Evolutionary conservation across 2,888 invertebrate genomes (phyloP), one percentile per base, ranked within the genome.

Genomic region (Sphaeridia pumilis): DNA sequence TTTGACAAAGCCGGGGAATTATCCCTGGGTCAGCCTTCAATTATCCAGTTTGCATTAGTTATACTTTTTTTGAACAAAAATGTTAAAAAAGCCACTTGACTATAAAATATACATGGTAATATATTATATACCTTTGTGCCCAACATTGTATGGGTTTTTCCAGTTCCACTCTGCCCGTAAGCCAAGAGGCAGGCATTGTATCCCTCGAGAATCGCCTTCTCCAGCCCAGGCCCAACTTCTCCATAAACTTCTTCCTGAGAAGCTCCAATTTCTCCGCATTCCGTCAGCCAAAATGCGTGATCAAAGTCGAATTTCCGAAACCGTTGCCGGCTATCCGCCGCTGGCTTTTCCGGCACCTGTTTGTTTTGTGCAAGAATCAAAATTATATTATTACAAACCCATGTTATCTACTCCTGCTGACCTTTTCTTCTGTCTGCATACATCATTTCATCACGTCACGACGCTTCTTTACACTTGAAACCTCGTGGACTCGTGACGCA

Each of bases 171-270:
- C 64, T 73, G 73, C 10, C 74, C 74, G 60, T 74, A 74, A 3
- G 73, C 73, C 49, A 74, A 68, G 24, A 74, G 67, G 62, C 73
- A 73, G 22, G 72, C 71, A 64, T 74, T 74, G 68, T 73, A 74
- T 0, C 84, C 81, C 2, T 74, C 73, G 52, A 76, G 74, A 10
- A 83, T 72, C 27, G 79, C 77, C 25, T 76, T 73, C 46, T 83
- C 71, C 24, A 84, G 77, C 46, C 80, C 76, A 24, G 73, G 74
- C 3, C 83, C 84, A 55, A 85, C 73, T 28, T 76, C 76, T 52
- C 78, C 73, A 67, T 81, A 85, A 47, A 84, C 74, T 81, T 81
- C 57, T 17, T 56, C 50, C 36, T 64, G 64, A 12, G 45, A 38
- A 7, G 64, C 61, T 26, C 58, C 61, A 24, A 52, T 54, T 25